A percentile compares a stretch with the other conserved stretches of the same genome.
These are phyloP conservation scores for Gallinago media DNA, from an alignment of 2,113 vertebrate species.

Conservation along the genomic window DNA sequence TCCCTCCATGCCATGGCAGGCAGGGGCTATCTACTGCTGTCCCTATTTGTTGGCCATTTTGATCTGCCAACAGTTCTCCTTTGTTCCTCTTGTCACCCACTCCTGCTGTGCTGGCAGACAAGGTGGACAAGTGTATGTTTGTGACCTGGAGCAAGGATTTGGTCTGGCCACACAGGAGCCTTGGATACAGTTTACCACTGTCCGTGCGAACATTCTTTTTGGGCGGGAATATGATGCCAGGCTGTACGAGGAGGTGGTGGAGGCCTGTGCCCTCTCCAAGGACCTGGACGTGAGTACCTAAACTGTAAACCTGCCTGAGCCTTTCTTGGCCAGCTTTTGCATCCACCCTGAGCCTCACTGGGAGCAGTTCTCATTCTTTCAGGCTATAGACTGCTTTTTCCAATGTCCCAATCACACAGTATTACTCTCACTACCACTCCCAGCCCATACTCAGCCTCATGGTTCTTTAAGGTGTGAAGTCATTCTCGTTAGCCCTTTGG, in stretches of 20 bases:
- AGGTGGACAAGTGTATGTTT: slow-evolving; percentile 81
- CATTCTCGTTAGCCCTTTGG: not conserved
- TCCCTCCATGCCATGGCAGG: rapidly evolving
- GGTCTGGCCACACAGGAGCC: slow-evolving; percentile 91
- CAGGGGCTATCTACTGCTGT: not conserved
- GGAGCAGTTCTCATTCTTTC: not conserved
- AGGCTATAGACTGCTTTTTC: not conserved
- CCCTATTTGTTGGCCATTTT: not conserved
- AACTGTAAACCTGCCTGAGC: not conserved
- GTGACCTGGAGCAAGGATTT: slow-evolving; percentile 85
- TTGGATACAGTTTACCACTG: slow-evolving; percentile 95
- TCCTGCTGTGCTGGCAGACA: slow-evolving; percentile 73
- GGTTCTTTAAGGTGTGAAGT: not conserved
- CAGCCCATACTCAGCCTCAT: not conserved
- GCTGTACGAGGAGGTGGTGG: slow-evolving; percentile 87
- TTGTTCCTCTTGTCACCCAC: not conserved
- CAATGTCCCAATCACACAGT: not conserved
- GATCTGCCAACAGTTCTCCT: not conserved
- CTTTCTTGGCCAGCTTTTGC: not conserved
- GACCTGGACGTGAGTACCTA: slow-evolving; percentile 87
- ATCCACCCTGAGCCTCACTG: not conserved
- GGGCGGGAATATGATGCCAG: slow-evolving; percentile 84
- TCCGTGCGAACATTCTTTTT: slow-evolving; percentile 95
- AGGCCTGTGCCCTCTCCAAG: slow-evolving; percentile 90
- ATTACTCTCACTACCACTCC: not conserved